Percentiles rank a stretch among this genome's conserved stretches.
Conservation (phyloP, 2,797 vertebrate genomes). For the Brotula barbata region DNA sequence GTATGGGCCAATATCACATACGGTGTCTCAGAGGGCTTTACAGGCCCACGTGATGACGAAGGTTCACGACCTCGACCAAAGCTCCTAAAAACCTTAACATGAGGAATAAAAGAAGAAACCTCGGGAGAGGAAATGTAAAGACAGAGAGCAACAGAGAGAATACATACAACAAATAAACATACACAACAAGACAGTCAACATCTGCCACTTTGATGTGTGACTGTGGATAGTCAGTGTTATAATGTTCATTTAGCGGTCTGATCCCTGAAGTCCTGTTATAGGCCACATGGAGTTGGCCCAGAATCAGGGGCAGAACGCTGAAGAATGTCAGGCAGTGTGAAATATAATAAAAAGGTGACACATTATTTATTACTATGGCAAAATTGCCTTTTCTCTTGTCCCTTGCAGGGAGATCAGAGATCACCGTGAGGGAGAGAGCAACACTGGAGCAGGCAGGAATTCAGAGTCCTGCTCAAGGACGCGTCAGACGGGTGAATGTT, state of each 20-base stretch:
- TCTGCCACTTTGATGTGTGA: background rate
- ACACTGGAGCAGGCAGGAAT: slow-evolving; percentile 25
- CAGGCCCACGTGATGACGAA: no score
- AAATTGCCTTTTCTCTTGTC: slow-evolving; percentile 23
- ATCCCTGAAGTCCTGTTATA: slow-evolving; percentile 36
- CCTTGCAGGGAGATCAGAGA: slow-evolving; percentile 29
- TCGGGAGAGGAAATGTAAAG: no score
- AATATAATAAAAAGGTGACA: slow-evolving; percentile 48
- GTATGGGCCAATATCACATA: no score
- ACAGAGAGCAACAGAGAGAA: no score
- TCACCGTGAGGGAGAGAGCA: slow-evolving; percentile 39
- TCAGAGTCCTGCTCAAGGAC: slow-evolving; percentile 50
- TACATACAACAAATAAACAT: no score
- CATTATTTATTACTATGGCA: slow-evolving; percentile 44
- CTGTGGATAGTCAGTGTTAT: slow-evolving; percentile 11
- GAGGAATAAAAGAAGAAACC: no score
- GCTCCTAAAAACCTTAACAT: no score
- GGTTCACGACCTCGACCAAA: no score
- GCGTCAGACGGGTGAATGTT: slow-evolving; percentile 7
- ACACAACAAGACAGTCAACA: no score
- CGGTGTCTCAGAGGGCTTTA: no score
- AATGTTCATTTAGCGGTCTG: background rate
- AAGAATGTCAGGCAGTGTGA: slow-evolving; percentile 8
- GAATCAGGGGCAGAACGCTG: slow-evolving; percentile 3
- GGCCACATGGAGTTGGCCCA: slow-evolving; percentile 14